phyloP scores from a whole-genome alignment of 1,140 invertebrate genomes.

The Pararge aegeria region DNA sequence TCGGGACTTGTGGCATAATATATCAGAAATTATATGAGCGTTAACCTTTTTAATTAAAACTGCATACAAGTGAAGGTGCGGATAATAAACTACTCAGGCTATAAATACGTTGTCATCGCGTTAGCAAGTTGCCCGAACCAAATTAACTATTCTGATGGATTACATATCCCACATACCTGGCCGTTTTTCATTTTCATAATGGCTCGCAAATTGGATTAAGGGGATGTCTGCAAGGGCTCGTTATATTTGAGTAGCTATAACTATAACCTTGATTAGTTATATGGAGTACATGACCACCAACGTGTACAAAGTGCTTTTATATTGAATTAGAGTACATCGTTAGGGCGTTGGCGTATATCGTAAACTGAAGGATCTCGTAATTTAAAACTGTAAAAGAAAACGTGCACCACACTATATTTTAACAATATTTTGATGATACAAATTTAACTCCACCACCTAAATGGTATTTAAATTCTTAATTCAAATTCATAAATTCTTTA shows the following conservation, averaged over 20 bases:
- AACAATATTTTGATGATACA: too few relatives aligned
- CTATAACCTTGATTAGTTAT: slow-evolving; percentile 16
- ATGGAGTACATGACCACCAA: slow-evolving; percentile 15
- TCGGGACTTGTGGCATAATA: not conserved
- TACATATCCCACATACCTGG: slow-evolving; percentile 30
- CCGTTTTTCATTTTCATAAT: slow-evolving; percentile 39
- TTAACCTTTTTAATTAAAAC: slow-evolving; percentile 10
- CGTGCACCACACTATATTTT: too few relatives aligned
- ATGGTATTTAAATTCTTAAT: too few relatives aligned
- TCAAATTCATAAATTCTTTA: too few relatives aligned
- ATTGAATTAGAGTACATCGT: slow-evolving; percentile 19
- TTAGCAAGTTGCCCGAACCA: slow-evolving; percentile 23
- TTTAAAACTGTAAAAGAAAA: not conserved
- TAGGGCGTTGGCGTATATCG: not conserved
- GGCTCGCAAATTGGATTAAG: slow-evolving; percentile 38
- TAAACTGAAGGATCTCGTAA: not conserved
- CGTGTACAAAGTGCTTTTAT: slow-evolving; percentile 25
- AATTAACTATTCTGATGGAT: slow-evolving; percentile 41
- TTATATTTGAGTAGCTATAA: slow-evolving; percentile 29
- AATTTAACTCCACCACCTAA: too few relatives aligned
- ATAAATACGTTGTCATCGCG: slow-evolving; percentile 26
- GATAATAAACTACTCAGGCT: slow-evolving; percentile 4
- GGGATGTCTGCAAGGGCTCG: slow-evolving; percentile 35
- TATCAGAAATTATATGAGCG: slow-evolving; percentile 7
- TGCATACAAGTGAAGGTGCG: not conserved